Evolutionary conservation across 2,797 vertebrate genomes (phyloP), one percentile per base, ranked within the genome.

Genomic region (Heteromormyrus szaboi): DNA sequence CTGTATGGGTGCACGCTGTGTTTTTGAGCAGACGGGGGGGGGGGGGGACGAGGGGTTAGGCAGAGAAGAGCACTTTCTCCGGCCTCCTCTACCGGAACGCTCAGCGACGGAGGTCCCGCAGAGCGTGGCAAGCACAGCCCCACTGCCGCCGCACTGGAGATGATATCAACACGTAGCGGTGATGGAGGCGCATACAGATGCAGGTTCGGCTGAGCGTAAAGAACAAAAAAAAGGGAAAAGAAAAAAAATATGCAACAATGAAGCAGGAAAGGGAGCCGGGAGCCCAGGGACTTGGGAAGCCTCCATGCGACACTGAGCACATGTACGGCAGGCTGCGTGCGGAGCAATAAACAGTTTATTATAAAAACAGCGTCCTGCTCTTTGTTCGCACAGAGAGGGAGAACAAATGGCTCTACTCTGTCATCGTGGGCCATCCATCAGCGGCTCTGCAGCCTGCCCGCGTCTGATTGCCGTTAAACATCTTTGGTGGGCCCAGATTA

Each of bases 131-230:
- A 93, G 93, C 92, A 92, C 88, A 83, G 88, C 19, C 1, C 54
- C 54, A 7, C 7, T 0, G 2, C 56, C 4, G 2, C 90, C 90
- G 94, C 95, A 95, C 94, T 96, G 95, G 94, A 95, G 95, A 96
- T 96, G 92, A 92, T 95, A 96, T 96, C 95, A 90, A 91, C 46
- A 3, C 90, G 93, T 91, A 79, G 79, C 85, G 62, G 22, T 4
- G 25, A 86, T 86, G 89, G 85, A 79, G 85, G 9, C 25, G 17
- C 53, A 68, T 53, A 54, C 84, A 81, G 46, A 89, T 89, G 48
- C 33, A 54, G 25, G 59, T 68, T 44, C 2, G 29, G 62, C 88
- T 86, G 29, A 79, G 29, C 59, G 8, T 37, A 44, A 17, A 48
- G 51, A 14, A 53, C 11, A n/a, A 8, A 11, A 22, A 72, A n/a